Evolutionary conservation across 2,888 invertebrate genomes (phyloP).

Genomic region (Pteria penguin): DNA sequence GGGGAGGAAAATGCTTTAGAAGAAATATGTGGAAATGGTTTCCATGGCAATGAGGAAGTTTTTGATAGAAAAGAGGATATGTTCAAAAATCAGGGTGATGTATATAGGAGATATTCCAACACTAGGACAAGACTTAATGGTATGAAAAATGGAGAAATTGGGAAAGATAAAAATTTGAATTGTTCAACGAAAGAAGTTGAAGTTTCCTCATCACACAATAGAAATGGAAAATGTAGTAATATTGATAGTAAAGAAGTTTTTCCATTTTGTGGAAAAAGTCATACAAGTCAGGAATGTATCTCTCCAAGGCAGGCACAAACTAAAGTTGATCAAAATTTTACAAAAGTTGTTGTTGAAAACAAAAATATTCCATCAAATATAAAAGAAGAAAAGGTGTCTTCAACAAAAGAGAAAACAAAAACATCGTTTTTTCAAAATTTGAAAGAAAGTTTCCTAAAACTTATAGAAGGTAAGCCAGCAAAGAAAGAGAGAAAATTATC

Average conservation of each 20-base stretch:
- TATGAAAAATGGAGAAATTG: constrained; percentile 1
- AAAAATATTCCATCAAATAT: not conserved
- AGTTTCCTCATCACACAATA: not conserved
- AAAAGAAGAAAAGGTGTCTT: not conserved
- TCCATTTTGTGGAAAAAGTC: too few relatives aligned
- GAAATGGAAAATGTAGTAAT: not conserved
- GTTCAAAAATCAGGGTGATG: not conserved
- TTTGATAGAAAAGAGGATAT: not conserved
- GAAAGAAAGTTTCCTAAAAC: constrained; percentile 54
- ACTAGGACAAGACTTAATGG: not conserved
- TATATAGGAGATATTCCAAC: not conserved
- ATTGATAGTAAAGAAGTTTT: not conserved
- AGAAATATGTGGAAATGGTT: constrained; percentile 30
- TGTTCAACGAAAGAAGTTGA: not conserved
- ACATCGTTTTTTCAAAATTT: constrained; percentile 51
- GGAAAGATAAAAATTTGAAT: not conserved
- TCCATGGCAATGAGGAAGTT: constrained; percentile 23
- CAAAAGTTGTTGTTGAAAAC: not conserved
- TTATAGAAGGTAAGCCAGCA: constrained; percentile 45
- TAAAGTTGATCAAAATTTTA: not conserved
- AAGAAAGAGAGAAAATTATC: constrained; percentile 5
- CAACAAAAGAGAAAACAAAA: constrained; percentile 24
- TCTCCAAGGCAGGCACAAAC: too few relatives aligned
- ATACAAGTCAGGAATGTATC: not conserved
- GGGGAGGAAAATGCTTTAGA: constrained; percentile 16